Base-by-base conservation (phyloP, 2,113 vertebrate species). In the Maccullochella peelii region DNA sequence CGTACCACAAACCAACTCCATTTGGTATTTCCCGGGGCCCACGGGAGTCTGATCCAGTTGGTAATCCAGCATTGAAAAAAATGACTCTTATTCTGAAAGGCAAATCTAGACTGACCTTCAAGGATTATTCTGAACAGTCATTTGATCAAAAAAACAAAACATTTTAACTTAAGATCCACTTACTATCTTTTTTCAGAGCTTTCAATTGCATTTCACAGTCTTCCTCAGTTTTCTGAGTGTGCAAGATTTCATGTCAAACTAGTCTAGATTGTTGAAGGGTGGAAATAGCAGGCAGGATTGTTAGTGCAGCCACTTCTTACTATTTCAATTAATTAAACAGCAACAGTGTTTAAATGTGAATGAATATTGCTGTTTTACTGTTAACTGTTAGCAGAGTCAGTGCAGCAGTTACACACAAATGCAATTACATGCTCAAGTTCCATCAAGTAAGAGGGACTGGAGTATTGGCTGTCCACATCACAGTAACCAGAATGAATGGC, bases 341-440 rank as follows among this genome's bases (percentile, higher is more conserved):
- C 11, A 36, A 7, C 20, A 14, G 5, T 49, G 47, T 49, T 52
- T 36, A 15, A 52, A 59, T 40, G 50, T 61, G n/a, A 49, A 18
- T 15, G 38, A 62, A 61, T 58, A 33, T n/a, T n/a, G n/a, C n/a
- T n/a, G n/a, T n/a, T n/a, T n/a, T n/a, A n/a, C n/a, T n/a, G n/a
- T n/a, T 27, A 47, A 59, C 6, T 73, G 70, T 27, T 2, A 25
- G 36, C 33, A 18, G 14, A 25, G 33, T 55, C 62, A 68, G 4
- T 52, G 50, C 18, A 44, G 63, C 15, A 44, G 61, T 71, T 79
- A n/a, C 58, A 77, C 61, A 66, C 44, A 57, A 44, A 44, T 66
- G 36, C 21, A 79, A 62, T 69, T 15, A 59, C 62, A 69, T 18
- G 40, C 25, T 75, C 12, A 77, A 63, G 25, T 82, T 71, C 69